Conservation (phyloP, 2,888 invertebrate genomes). For the Amiota communis region DNA sequence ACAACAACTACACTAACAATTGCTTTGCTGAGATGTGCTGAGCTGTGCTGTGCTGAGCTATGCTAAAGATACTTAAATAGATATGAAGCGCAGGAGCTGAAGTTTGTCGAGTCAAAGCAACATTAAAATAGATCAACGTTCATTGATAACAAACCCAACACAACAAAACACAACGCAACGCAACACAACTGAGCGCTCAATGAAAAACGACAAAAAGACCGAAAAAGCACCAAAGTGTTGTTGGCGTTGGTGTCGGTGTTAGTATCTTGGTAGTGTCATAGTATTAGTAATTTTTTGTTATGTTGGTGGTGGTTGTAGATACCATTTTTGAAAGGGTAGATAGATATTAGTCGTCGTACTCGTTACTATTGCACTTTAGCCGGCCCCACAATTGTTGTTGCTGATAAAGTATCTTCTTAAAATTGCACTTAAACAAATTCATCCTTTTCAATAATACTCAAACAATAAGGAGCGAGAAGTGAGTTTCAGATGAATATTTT, state of each 20-base stretch:
- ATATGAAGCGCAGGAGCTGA: conserved; percentile 29
- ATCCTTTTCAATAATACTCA: no score
- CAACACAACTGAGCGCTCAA: conserved; percentile 10
- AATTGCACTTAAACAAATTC: conserved; percentile 28
- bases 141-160: conserved; percentile 46
- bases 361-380: no score
- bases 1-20: conserved; percentile 8
- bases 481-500: conserved; percentile 31
- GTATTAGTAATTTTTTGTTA: neutral
- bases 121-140: conserved; percentile 63
- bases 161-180: neutral
- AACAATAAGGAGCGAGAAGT: neutral
- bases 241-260: conserved; percentile 22
- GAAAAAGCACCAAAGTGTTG: conserved; percentile 29
- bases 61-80: conserved; percentile 5
- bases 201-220: conserved; percentile 38
- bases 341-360: no score
- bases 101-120: conserved; percentile 32
- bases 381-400: conserved; percentile 13
- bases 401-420: conserved; percentile 36
- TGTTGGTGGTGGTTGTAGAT: conserved; percentile 38
- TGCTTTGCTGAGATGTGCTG: conserved; percentile 9
- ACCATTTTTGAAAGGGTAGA: conserved; percentile 32
- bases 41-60: neutral
- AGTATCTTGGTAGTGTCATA: neutral